Base-by-base conservation (phyloP, 2,888 invertebrate species). In the Corbicula japonica region DNA sequence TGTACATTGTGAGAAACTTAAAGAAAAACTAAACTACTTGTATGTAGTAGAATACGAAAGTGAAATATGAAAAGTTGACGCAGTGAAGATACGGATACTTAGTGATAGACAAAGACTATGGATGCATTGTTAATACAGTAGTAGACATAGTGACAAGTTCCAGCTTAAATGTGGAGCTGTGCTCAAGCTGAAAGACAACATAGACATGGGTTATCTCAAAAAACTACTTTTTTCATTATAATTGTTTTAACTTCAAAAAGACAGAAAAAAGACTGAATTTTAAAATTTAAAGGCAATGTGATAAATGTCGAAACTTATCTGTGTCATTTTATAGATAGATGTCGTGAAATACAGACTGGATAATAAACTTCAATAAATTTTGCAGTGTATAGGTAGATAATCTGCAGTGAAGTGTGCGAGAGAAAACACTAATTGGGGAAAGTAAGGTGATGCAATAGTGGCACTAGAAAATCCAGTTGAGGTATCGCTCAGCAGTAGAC, bases 231-330 rank as follows among this genome's bases (percentile, higher is more conserved):
- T 54, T 62, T 30, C 58, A 58, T 35, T n/a, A n/a, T n/a, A n/a
- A n/a, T n/a, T n/a, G n/a, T 66, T 61, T 61, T 61, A 38, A 28
- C 35, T 34, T 34, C 21, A 23, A 70, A 61, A 52, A 72, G 44
- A 72, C 62, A 72, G 71, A 72, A 6, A 72, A 63, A 44, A n/a
- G 71, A 72, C 71, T 72, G 71, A 70, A 61, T 70, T 70, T 70
- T 70, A 48, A 70, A 70, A 70, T 70, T 58, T 68, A 26, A 58
- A 58, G 26, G 12, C 21, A 32, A 52, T 62, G 58, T 68, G 68
- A 68, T 58, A 66, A 26, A 62, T 62, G 52, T 21, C 1, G 56
- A 35, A 12, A 12, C 41, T 38, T 38, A n/a, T 21, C 32, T 56
- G 56, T 56, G 56, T 35, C 35, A 56, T n/a, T 32, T 28, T 28